Evolutionary conservation across 2,113 vertebrate species (phyloP).

Genomic region (Trematocara variabile): DNA sequence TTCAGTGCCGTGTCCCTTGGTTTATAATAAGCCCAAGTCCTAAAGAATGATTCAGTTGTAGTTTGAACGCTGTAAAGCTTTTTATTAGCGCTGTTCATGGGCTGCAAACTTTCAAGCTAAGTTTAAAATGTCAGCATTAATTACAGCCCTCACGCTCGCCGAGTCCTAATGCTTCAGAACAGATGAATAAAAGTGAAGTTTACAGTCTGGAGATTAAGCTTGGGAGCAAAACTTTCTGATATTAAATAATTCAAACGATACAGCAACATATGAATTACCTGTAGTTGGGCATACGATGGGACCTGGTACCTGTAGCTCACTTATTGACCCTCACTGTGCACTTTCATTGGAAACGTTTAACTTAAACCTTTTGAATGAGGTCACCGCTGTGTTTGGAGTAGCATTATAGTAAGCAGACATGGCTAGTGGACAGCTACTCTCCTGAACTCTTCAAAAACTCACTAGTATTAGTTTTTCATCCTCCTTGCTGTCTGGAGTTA

Average conservation of each 20-base stretch:
- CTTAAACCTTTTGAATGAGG: neutral
- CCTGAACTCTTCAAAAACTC: neutral
- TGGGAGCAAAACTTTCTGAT: neutral
- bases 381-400: neutral
- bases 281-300: neutral
- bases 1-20: neutral
- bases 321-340: neutral
- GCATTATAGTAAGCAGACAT: neutral
- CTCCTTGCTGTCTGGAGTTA: neutral
- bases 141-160: neutral
- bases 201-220: neutral
- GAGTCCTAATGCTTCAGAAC: neutral
- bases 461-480: neutral
- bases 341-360: neutral
- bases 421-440: neutral
- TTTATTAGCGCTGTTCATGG: neutral
- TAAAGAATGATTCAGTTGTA: neutral
- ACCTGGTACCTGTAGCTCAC: neutral
- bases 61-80: neutral
- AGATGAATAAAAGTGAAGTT: neutral
- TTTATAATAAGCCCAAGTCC: neutral
- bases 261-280: neutral
- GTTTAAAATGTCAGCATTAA: neutral
- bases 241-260: neutral
- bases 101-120: neutral